A percentile compares a stretch with the other conserved stretches of the same genome.
These are phyloP conservation scores for Tenthredo scrophulariae DNA, from an alignment of 2,888 invertebrate species.

Conservation along the genomic window DNA sequence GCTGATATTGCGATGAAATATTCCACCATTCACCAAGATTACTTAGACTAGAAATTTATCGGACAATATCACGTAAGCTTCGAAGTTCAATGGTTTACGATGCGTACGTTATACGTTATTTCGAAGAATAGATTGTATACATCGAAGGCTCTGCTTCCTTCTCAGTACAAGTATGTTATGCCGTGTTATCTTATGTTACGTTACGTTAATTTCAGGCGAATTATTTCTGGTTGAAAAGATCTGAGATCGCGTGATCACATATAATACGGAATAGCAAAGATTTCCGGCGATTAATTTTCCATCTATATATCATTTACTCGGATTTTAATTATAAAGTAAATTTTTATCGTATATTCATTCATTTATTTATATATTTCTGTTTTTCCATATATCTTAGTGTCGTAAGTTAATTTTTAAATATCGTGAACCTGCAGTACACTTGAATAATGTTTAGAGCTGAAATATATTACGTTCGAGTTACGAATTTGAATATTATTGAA, in stretches of 20 bases:
- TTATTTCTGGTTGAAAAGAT: background rate
- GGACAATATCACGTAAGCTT: slow-evolving; percentile 14
- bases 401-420: background rate
- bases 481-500: too few species aligned
- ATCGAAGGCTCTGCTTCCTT: background rate
- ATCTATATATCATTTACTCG: background rate
- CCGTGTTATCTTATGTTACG: background rate
- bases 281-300: background rate
- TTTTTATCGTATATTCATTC: background rate
- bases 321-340: background rate
- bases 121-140: slow-evolving; percentile 6
- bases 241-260: background rate
- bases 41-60: background rate
- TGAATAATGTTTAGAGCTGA: slow-evolving; percentile 18
- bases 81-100: slow-evolving; percentile 22
- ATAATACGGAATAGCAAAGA: background rate
- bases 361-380: background rate
- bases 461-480: background rate
- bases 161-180: background rate
- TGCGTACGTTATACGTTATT: background rate
- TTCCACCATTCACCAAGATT: background rate
- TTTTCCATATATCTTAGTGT: background rate
- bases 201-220: background rate
- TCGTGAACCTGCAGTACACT: background rate
- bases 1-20: background rate